phyloP scores from a whole-genome alignment of 2,888 invertebrate species.

The Diadegma fenestrale region DNA sequence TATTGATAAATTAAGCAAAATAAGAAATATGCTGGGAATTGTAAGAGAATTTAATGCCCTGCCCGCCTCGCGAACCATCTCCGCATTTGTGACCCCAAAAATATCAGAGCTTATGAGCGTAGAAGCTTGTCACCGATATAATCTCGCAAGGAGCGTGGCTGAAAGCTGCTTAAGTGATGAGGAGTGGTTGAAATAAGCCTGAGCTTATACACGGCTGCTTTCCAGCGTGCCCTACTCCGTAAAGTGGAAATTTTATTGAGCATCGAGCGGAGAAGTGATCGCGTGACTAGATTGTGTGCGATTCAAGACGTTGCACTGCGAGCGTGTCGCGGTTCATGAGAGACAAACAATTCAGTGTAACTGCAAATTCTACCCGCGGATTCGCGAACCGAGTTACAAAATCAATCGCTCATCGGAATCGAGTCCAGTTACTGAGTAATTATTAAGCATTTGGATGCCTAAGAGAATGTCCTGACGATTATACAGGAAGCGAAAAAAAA shows the following conservation, averaged over 20 bases:
- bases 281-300: conserved; percentile 9
- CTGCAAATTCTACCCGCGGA: conserved; percentile 2
- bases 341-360: conserved; percentile 10
- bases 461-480: background rate
- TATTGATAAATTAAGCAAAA: background rate
- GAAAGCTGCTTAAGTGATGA: conserved; percentile 7
- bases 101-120: conserved; percentile 2
- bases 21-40: background rate
- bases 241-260: conserved; percentile 21
- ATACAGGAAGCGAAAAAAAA: background rate
- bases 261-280: conserved; percentile 1
- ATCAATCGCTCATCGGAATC: background rate
- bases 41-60: background rate
- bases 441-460: background rate
- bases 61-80: background rate
- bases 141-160: background rate
- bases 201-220: background rate
- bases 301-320: background rate
- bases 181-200: background rate
- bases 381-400: background rate
- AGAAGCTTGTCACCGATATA: conserved; percentile 19
- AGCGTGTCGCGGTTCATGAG: background rate
- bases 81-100: background rate
- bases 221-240: background rate
- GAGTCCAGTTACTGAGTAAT: background rate